These are phyloP conservation scores for Mongoloraphidia duomilia DNA, from an alignment of 2,888 invertebrate genomes.

Conservation along the genomic window DNA sequence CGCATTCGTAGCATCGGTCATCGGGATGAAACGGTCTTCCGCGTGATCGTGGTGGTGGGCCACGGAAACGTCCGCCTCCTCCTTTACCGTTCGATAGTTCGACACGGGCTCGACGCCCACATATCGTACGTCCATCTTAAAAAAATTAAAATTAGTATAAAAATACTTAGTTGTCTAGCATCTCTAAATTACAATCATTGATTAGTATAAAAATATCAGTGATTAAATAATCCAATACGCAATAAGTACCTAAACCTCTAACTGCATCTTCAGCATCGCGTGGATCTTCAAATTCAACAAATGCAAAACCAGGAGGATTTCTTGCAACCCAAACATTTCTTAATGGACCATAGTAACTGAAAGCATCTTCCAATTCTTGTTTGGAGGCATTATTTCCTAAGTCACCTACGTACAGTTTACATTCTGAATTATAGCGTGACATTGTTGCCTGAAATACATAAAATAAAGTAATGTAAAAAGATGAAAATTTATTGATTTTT, in stretches of 20 bases:
- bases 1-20: constrained; percentile 90
- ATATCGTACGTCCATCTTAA: constrained; percentile 66
- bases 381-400: constrained; percentile 83
- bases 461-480: too few relatives aligned
- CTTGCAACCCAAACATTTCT: constrained; percentile 96
- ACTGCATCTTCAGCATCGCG: constrained; percentile 88
- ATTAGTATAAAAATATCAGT: too few relatives aligned
- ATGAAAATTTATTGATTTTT: too few relatives aligned
- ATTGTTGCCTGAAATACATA: constrained; percentile 26
- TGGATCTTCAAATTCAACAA: constrained; percentile 86
- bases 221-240: too few relatives aligned
- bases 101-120: constrained; percentile 79
- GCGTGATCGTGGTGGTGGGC: constrained; percentile 43
- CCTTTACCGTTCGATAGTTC: constrained; percentile 84
- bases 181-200: not conserved
- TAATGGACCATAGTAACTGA: constrained; percentile 81
- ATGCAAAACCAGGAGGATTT: constrained; percentile 90
- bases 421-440: constrained; percentile 71
- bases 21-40: constrained; percentile 76
- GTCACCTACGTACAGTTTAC: constrained; percentile 93
- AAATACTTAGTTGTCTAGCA: not conserved
- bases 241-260: constrained; percentile 28
- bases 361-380: constrained; percentile 85
- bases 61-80: constrained; percentile 28
- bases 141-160: constrained; percentile 7